These are phyloP conservation scores for Alosa alosa DNA, from an alignment of 2,113 vertebrate genomes.

Conservation along the genomic window DNA sequence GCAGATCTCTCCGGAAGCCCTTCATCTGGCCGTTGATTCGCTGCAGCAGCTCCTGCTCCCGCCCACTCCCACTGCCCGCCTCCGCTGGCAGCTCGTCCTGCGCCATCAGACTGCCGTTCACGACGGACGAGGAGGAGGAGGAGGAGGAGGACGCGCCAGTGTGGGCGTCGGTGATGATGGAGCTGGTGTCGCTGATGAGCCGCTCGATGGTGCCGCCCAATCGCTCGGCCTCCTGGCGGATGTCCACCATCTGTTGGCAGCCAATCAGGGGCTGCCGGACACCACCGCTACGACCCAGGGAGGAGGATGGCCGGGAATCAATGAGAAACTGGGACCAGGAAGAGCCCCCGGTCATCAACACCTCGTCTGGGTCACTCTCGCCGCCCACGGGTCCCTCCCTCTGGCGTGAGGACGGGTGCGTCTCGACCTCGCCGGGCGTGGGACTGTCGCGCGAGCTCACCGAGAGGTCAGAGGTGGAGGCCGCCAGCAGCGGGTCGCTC, in stretches of 20 bases:
- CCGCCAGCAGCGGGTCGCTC: slow-evolving; percentile 96
- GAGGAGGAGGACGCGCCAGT: background rate
- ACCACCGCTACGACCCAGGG: slow-evolving; percentile 69
- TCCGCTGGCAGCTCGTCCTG: slow-evolving; percentile 49
- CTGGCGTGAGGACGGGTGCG: slow-evolving; percentile 90
- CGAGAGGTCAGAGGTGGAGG: slow-evolving; percentile 85
- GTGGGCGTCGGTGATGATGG: slow-evolving; percentile 88
- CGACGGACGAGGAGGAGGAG: slow-evolving; percentile 30
- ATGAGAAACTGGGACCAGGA: slow-evolving; percentile 75
- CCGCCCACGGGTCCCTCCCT: slow-evolving; percentile 93
- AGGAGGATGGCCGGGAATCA: slow-evolving; percentile 64
- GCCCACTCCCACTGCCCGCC: slow-evolving; percentile 83
- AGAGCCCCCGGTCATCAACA: slow-evolving; percentile 67
- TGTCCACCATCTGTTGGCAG: slow-evolving; percentile 91
- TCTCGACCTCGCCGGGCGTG: slow-evolving; percentile 85
- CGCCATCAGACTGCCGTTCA: slow-evolving; percentile 85
- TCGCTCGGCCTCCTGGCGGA: slow-evolving; percentile 89
- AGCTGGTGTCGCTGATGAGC: slow-evolving; percentile 90
- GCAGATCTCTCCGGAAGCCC: slow-evolving; percentile 93
- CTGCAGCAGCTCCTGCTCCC: slow-evolving; percentile 92
- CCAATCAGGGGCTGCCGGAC: slow-evolving; percentile 69
- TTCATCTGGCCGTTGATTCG: slow-evolving; percentile 97
- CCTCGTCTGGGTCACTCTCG: slow-evolving; percentile 93
- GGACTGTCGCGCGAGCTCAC: slow-evolving; percentile 80
- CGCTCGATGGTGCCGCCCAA: slow-evolving; percentile 91